Evolutionary conservation across 1,140 invertebrate species (phyloP), one percentile per base, ranked within the genome.

Genomic region (Ptiloglossa arizonensis): DNA sequence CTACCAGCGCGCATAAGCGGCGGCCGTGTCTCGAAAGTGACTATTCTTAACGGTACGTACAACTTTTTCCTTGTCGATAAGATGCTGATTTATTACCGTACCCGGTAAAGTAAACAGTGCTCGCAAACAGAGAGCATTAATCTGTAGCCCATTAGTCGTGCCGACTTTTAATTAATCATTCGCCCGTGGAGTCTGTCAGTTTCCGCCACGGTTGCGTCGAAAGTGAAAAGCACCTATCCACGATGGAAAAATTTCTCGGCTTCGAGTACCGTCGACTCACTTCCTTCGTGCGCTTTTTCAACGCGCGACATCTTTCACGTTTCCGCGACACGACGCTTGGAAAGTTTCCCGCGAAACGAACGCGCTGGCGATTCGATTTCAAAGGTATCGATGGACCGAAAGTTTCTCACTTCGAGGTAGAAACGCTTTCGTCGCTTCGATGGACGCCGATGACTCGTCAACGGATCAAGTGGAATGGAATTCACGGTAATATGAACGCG

Each of bases 161-260:
- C 74, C 72, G 81, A 86, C 83, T 88, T 85, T 89, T 87, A 89
- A 90, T 91, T 90, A 89, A 91, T 90, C 88, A 89, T 86, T 83
- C 72, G 79, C 38, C 11, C 27, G 63, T 9, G 38, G 9, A n/a
- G n/a, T 9, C 5, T 15, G 32, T 13, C 8, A 11, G 8, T 41
- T 11, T 13, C 41, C 13, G 41, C 9, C 41, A 11, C 17, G 29
- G 27, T 19, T 19, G 1, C 35, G 80, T 22, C 60, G 60, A 83
- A 84, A 82, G 79, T 66, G 75, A 80, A 15, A 68, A 72, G 27
- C 13, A 22, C 5, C 41, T n/a, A n/a, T n/a, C n/a, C n/a, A n/a
- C 44, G 9, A 15, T 13, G 24, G 54, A 22, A 56, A 44, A 44
- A 22, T 59, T 38, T 48, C 48, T 27, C 38, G 8, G 0, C 9